Evolutionary conservation across 2,113 vertebrate genomes (phyloP).

Genomic region (Lutjanus erythropterus): DNA sequence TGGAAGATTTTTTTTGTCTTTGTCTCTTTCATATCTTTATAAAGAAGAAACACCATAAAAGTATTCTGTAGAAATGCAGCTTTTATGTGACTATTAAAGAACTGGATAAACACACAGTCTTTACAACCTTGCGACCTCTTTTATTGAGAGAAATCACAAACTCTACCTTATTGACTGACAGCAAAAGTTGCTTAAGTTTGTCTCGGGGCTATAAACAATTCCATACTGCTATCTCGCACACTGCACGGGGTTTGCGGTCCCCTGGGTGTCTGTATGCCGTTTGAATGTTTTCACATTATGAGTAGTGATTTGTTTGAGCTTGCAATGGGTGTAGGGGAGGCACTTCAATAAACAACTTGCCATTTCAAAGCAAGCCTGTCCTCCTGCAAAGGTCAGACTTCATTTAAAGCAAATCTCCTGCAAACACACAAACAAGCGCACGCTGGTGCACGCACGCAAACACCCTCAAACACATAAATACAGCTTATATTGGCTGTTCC

Average conservation of each 20-base stretch:
- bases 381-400: slow-evolving; percentile 76
- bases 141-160: slow-evolving; percentile 15
- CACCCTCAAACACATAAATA: slow-evolving; percentile 22
- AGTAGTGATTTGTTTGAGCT: slow-evolving; percentile 70
- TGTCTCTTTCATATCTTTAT: slow-evolving; percentile 6
- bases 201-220: slow-evolving; percentile 32
- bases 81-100: slow-evolving; percentile 29
- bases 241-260: neutral
- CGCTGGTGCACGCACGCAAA: neutral
- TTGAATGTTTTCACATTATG: slow-evolving; percentile 72
- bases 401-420: slow-evolving; percentile 76
- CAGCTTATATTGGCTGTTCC: slow-evolving; percentile 51
- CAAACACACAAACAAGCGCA: slow-evolving; percentile 70
- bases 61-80: neutral
- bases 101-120: slow-evolving; percentile 8
- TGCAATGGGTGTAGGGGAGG: slow-evolving; percentile 38
- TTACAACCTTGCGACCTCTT: neutral
- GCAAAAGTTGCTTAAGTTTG: neutral
- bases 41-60: neutral
- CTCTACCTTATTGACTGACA: slow-evolving; percentile 22
- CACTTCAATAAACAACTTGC: slow-evolving; percentile 78
- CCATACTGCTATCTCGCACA: slow-evolving; percentile 10
- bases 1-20: neutral
- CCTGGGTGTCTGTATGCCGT: slow-evolving; percentile 31
- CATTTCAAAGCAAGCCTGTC: slow-evolving; percentile 74